Evolutionary conservation across 2,888 invertebrate genomes (phyloP), one percentile per base, ranked within the genome.

Genomic region (Nemotelus pantherinus): DNA sequence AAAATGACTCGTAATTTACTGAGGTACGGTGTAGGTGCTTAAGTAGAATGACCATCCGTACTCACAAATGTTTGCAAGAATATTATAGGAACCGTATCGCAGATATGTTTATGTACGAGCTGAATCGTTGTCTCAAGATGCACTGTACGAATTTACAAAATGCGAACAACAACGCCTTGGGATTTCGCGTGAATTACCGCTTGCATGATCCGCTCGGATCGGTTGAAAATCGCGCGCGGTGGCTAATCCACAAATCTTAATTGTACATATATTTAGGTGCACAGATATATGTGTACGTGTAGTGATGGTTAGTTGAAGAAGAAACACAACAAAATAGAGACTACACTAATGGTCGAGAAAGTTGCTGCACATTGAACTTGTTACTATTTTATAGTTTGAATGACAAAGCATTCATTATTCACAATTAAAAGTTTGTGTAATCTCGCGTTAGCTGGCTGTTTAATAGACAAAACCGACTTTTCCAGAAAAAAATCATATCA

Each of bases 151-250:
- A 55, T 58, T 9, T 53, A 70, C 55, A 10, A 70, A 74, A 60
- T 58, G 63, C 60, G 63, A 74, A 74, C 47, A 74, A 45, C 48
- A 25, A 25, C 25, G 63, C 60, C 70, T 74, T 60, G 74, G 74
- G 74, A 76, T 65, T 76, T 77, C 77, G 77, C 77, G 77, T 77
- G 77, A 77, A 77, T 77, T 77, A 77, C 77, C 55, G 44, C 77
- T 77, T 77, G 77, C 77, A 77, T 77, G 77, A 77, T 58, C 67
- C 53, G 50, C 41, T 76, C 76, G 76, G 64, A 65, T 64, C 65
- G 44, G 76, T 72, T 60, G 45, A 57, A 58, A 76, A 76, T 65
- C 65, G 65, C 58, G 72, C 50, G 65, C 74, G 74, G 74, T 74
- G 74, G 74, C 74, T 70, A 70, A 70, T 70, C 70, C 53, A 55